A percentile compares a stretch with the other conserved stretches of the same genome.
Evolutionary conservation across 2,797 vertebrate species (phyloP).

Genomic region (Micromesistius poutassou): DNA sequence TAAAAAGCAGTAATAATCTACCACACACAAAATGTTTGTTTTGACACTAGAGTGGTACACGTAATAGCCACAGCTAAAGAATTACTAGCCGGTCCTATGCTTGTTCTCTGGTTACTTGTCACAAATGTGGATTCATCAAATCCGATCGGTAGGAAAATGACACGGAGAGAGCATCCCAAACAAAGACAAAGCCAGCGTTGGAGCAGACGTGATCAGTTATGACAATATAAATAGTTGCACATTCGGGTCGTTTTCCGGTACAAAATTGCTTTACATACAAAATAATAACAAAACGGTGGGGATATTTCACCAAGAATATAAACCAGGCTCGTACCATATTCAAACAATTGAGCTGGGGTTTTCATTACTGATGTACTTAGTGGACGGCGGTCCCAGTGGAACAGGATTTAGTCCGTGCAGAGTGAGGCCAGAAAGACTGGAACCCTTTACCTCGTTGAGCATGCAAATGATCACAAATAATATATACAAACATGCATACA

Average conservation of each 20-base stretch:
- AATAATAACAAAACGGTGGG: neutral
- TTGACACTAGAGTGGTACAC: too few relatives aligned
- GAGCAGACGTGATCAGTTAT: neutral
- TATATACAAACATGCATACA: too few relatives aligned
- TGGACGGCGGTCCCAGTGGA: neutral
- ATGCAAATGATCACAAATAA: constrained; percentile 55
- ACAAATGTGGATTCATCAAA: too few relatives aligned
- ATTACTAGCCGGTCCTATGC: too few relatives aligned
- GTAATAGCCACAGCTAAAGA: too few relatives aligned
- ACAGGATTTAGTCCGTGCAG: too few relatives aligned
- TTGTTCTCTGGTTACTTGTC: too few relatives aligned
- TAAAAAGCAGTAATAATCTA: too few relatives aligned
- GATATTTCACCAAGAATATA: neutral
- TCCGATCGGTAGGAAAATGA: too few relatives aligned
- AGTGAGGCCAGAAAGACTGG: constrained; percentile 25
- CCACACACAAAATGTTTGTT: too few relatives aligned
- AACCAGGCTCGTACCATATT: neutral
- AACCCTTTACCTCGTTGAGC: constrained; percentile 45
- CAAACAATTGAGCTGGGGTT: neutral
- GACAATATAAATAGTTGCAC: neutral
- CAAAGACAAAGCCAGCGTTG: too few relatives aligned
- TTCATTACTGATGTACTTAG: constrained; percentile 1
- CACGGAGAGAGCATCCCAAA: too few relatives aligned
- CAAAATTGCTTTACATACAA: neutral
- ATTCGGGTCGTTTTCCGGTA: neutral